Conservation (phyloP, 2,113 vertebrate species). For the Dipodomys stephensi region DNA sequence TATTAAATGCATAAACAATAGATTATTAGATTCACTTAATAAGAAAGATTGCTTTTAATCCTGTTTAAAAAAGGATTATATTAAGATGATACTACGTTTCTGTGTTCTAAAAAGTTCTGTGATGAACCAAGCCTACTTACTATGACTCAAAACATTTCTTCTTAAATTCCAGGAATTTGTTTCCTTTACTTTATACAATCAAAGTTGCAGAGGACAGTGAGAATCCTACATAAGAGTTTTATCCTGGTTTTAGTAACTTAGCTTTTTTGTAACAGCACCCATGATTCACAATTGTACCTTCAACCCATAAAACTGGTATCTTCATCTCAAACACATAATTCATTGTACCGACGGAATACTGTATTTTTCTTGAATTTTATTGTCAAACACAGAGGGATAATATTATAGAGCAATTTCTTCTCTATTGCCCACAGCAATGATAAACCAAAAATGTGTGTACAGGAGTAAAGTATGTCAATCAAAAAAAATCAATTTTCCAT, state of each 20-base stretch:
- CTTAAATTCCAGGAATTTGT: neutral
- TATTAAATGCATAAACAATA: neutral
- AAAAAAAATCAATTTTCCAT: conserved; percentile 54
- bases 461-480: conserved; percentile 38
- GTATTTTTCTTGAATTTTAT: conserved; percentile 73
- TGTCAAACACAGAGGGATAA: conserved; percentile 46
- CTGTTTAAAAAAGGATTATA: neutral
- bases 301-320: conserved; percentile 47
- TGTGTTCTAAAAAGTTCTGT: neutral
- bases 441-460: conserved; percentile 47
- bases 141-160: conserved; percentile 2
- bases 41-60: neutral
- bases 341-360: conserved; percentile 26
- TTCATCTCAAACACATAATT: conserved; percentile 43
- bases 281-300: conserved; percentile 45
- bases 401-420: conserved; percentile 62
- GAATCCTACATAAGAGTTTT: neutral
- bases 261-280: neutral
- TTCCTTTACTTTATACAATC: conserved; percentile 1
- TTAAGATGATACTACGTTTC: neutral
- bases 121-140: conserved; percentile 27
- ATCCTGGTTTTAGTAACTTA: neutral
- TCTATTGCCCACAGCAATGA: conserved; percentile 43
- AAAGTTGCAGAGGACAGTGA: neutral
- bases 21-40: neutral